Evolutionary conservation across 2,888 invertebrate genomes (phyloP).

Genomic region (Allolobophora icterica): DNA sequence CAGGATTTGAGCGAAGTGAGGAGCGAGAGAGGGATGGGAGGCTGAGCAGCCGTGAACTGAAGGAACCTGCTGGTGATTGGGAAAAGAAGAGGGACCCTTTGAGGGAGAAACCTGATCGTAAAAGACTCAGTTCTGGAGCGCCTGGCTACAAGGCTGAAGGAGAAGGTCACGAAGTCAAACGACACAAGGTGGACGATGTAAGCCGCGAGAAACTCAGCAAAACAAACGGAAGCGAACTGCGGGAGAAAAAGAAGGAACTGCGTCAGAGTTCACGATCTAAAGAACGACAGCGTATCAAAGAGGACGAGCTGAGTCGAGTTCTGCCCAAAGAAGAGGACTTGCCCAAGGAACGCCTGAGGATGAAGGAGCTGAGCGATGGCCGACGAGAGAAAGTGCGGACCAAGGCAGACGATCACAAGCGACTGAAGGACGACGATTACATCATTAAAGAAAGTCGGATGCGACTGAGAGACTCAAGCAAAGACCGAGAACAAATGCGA

Average conservation of each 20-base stretch:
- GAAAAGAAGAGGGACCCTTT: constrained; percentile 2
- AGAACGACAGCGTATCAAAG: background rate
- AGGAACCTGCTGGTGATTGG: background rate
- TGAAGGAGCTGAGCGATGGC: constrained; percentile 7
- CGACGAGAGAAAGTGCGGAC: background rate
- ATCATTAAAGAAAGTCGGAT: background rate
- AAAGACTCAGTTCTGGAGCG: background rate
- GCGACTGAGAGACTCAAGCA: background rate
- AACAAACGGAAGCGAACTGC: constrained; percentile 12
- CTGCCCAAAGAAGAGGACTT: background rate
- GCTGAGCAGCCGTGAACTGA: background rate
- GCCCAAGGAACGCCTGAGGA: background rate
- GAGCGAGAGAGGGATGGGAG: background rate
- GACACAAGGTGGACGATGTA: constrained; percentile 4
- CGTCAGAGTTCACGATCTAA: constrained; percentile 3
- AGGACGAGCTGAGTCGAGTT: background rate
- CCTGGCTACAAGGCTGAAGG: background rate
- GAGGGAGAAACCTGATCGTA: background rate
- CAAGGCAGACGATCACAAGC: constrained; percentile 9
- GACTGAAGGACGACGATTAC: background rate
- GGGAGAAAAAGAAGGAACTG: constrained; percentile 1
- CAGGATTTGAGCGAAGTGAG: background rate
- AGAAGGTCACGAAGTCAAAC: background rate
- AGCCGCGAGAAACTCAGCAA: background rate
- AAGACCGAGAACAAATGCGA: background rate